Evolutionary conservation across 2,113 vertebrate species (phyloP).

Genomic region (Ellobius talpinus): DNA sequence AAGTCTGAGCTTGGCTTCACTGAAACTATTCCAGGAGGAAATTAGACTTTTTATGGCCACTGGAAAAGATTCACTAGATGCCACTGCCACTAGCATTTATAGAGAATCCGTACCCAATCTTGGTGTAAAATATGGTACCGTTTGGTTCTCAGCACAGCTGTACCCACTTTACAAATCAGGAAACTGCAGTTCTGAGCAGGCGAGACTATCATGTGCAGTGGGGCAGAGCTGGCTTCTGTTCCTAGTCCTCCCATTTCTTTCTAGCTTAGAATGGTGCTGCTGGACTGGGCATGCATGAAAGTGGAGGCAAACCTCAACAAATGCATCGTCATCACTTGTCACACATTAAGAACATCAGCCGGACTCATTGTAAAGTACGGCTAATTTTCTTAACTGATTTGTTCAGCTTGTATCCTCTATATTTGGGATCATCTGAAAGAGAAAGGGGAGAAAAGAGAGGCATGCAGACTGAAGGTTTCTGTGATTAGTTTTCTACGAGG

Average conservation of each 20-base stretch:
- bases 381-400: slow-evolving; percentile 15
- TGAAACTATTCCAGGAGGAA: slow-evolving; percentile 40
- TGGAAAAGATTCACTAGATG: background rate
- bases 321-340: background rate
- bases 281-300: background rate
- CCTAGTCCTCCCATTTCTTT: background rate
- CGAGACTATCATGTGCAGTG: background rate
- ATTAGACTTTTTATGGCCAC: background rate
- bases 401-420: slow-evolving; percentile 18
- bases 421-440: background rate
- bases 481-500: slow-evolving; percentile 35
- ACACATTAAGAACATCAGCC: background rate
- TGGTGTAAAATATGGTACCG: background rate
- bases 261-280: background rate
- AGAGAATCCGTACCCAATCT: background rate
- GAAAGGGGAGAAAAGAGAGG: background rate
- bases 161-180: slow-evolving; percentile 27
- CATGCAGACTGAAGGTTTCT: background rate
- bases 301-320: background rate
- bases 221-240: background rate
- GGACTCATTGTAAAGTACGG: background rate
- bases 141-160: background rate
- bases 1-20: background rate
- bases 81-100: background rate
- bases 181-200: background rate